phyloP scores from a whole-genome alignment of 2,888 invertebrate genomes.

The Prosopocoilus inquinatus region DNA sequence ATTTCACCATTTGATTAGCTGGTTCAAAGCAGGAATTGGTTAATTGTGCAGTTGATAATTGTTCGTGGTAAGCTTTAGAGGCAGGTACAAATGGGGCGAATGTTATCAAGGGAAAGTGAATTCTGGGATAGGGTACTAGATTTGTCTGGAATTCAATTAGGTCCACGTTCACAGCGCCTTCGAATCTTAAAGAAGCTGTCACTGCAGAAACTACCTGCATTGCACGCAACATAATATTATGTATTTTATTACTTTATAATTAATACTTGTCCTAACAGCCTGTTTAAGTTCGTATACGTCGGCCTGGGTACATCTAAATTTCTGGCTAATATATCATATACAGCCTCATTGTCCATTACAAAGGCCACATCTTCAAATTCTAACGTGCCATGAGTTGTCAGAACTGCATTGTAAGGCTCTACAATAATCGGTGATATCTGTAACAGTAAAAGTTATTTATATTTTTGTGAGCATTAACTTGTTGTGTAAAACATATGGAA shows the following conservation, averaged over 20 bases:
- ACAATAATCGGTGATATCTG: slow-evolving; percentile 72
- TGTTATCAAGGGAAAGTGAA: slow-evolving; percentile 80
- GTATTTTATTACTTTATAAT: neutral
- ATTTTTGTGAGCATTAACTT: neutral
- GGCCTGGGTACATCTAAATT: slow-evolving; percentile 74
- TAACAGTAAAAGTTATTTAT: slow-evolving; percentile 12
- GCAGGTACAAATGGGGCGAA: slow-evolving; percentile 70
- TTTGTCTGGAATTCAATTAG: slow-evolving; percentile 79
- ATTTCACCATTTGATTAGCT: slow-evolving; percentile 75
- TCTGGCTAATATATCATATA: slow-evolving; percentile 73
- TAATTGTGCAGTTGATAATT: slow-evolving; percentile 64
- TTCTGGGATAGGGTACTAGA: slow-evolving; percentile 81
- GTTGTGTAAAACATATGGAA: neutral
- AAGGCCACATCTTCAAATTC: slow-evolving; percentile 70
- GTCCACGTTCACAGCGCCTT: slow-evolving; percentile 64
- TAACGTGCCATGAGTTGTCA: slow-evolving; percentile 68
- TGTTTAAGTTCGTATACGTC: slow-evolving; percentile 83
- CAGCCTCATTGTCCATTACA: slow-evolving; percentile 73
- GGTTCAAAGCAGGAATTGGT: slow-evolving; percentile 83
- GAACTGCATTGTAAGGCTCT: slow-evolving; percentile 73
- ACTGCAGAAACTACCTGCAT: slow-evolving; percentile 65
- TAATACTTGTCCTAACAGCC: slow-evolving; percentile 68
- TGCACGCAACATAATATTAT: neutral
- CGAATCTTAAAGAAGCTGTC: slow-evolving; percentile 69
- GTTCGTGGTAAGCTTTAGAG: slow-evolving; percentile 62